These are phyloP conservation scores for Notothenia rossii DNA, from an alignment of 2,113 vertebrate genomes.

Conservation along the genomic window DNA sequence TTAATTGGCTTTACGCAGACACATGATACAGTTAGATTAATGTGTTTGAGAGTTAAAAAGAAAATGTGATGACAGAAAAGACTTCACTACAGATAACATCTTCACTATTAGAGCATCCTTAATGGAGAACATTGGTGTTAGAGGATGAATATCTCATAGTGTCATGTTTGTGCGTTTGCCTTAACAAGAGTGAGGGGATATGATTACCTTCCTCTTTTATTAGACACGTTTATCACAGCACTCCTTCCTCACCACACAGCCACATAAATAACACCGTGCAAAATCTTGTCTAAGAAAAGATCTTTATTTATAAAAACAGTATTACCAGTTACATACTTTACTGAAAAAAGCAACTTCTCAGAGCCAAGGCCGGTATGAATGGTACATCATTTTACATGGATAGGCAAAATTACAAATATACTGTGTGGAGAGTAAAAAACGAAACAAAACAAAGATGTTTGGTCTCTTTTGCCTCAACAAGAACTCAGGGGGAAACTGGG, in stretches of 20 bases:
- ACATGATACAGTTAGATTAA: not conserved
- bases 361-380: slow-evolving; percentile 85
- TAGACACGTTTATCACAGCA: slow-evolving; percentile 56
- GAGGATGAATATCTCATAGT: slow-evolving; percentile 28
- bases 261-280: slow-evolving; percentile 42
- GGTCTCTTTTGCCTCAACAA: slow-evolving; percentile 76
- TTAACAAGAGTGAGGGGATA: slow-evolving; percentile 38
- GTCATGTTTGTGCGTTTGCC: slow-evolving; percentile 23
- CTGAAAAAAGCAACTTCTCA: slow-evolving; percentile 84
- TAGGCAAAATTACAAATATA: slow-evolving; percentile 81
- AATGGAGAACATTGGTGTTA: not conserved
- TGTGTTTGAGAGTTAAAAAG: not conserved
- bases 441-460: slow-evolving; percentile 56
- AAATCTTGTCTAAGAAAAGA: slow-evolving; percentile 77
- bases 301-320: slow-evolving; percentile 86
- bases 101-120: not conserved
- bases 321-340: slow-evolving; percentile 85
- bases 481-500: slow-evolving; percentile 75
- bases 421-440: slow-evolving; percentile 61
- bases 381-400: slow-evolving; percentile 77
- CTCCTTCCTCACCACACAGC: slow-evolving; percentile 14
- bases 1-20: not conserved
- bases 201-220: slow-evolving; percentile 64
- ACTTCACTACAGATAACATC: not conserved
- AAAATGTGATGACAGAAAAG: not conserved